Conservation (phyloP, 2,888 invertebrate genomes). For the Belgica antarctica region DNA sequence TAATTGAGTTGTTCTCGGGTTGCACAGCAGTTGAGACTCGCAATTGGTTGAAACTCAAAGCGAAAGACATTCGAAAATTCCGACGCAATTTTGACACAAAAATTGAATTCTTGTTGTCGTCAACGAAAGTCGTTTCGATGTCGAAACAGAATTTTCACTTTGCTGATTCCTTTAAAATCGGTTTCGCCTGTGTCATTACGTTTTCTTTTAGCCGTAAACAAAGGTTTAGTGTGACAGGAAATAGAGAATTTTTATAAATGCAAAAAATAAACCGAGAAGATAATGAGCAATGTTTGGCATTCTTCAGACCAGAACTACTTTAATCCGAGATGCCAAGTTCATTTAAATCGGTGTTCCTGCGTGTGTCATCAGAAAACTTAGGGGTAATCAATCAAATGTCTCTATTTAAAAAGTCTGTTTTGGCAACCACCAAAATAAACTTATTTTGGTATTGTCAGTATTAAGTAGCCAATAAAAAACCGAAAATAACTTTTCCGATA, state of each 20-base stretch:
- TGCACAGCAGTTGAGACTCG: neutral
- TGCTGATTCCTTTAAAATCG: neutral
- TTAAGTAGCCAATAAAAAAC: too few relatives aligned
- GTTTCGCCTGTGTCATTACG: neutral
- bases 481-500: too few relatives aligned
- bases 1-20: neutral
- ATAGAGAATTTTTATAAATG: neutral
- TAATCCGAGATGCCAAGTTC: too few relatives aligned
- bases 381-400: too few relatives aligned
- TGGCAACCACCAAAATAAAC: too few relatives aligned
- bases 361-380: neutral
- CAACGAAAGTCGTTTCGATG: neutral
- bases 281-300: neutral
- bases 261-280: neutral
- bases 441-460: too few relatives aligned
- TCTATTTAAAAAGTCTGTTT: too few relatives aligned
- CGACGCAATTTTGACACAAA: neutral
- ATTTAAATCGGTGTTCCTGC: too few relatives aligned
- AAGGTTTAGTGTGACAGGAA: conserved; percentile 18
- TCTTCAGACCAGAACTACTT: neutral
- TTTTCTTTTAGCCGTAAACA: neutral
- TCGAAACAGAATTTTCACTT: neutral
- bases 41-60: neutral
- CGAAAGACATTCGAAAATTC: neutral
- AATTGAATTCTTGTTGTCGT: neutral